Percentiles rank a stretch among this genome's conserved stretches.
These are phyloP conservation scores for Teleopsis dalmanni DNA, from an alignment of 1,140 invertebrate species.

Conservation along the genomic window DNA sequence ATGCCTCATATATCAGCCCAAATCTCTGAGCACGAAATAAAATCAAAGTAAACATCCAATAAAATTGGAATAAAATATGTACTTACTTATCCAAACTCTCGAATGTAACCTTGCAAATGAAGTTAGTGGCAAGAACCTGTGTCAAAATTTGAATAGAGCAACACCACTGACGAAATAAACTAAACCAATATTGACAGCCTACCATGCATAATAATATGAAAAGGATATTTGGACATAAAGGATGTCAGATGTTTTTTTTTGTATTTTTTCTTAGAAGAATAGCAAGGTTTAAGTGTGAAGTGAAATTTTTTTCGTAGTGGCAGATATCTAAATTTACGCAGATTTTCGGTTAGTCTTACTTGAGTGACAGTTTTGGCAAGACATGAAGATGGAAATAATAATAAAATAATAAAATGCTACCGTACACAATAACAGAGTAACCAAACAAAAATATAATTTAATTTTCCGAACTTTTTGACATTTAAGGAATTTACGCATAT, in stretches of 20 bases:
- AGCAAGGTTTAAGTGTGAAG: too few relatives aligned
- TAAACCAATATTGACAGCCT: slow-evolving; percentile 19
- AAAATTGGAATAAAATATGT: not conserved
- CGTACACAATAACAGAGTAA: too few relatives aligned
- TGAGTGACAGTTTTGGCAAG: not conserved
- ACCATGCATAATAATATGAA: slow-evolving; percentile 26
- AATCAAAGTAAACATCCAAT: not conserved
- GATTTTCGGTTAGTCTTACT: not conserved
- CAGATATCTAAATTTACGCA: not conserved
- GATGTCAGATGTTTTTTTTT: not conserved
- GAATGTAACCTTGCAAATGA: too few relatives aligned
- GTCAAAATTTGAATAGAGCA: slow-evolving; percentile 4
- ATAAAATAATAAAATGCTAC: too few relatives aligned
- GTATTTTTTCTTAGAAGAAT: not conserved
- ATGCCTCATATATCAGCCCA: not conserved
- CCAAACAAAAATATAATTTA: too few relatives aligned
- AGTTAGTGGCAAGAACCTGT: slow-evolving; percentile 1
- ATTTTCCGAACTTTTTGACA: too few relatives aligned
- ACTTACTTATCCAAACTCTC: not conserved
- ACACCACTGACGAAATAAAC: slow-evolving; percentile 1
- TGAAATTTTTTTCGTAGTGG: not conserved
- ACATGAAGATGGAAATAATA: not conserved
- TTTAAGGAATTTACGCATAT: too few relatives aligned
- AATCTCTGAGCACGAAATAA: not conserved
- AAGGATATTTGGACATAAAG: not conserved